Evolutionary conservation across 1,140 invertebrate genomes (phyloP), one percentile per base, ranked within the genome.

Genomic region (Drosophila persimilis): DNA sequence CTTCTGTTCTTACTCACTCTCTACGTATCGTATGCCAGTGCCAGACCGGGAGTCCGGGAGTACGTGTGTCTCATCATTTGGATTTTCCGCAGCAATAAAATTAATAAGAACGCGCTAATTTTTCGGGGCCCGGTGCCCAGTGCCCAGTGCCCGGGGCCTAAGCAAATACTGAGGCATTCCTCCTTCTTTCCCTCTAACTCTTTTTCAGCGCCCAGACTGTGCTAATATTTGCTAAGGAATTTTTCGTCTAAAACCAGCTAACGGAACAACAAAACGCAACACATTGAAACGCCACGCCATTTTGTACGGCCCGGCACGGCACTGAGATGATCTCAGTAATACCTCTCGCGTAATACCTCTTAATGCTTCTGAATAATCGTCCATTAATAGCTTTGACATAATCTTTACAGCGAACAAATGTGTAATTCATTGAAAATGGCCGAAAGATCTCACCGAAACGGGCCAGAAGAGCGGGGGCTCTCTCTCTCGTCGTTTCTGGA

Each of bases 91-190:
- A 73, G 86, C 66, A 81, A 89, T 89, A 89, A 89, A 89, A 89
- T 89, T 89, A 89, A 89, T 89, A 89, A 89, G 86, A 89, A 89
- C 77, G 73, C 80, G 85, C 86, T 89, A 89, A 89, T 89, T 89
- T 85, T 84, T 76, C 74, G 62, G 73, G 78, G 67, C 47, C 66
- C 55, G 8, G 6, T 64, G 51, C 46, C 11, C 31, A 29, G 48
- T 20, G 20, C 20, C 20, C 20, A 20, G 56, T 6, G 56, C 35
- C 54, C 69, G 69, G 56, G 53, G 59, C 80, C 80, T 85, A 85
- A 85, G 80, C 80, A 85, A 85, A 85, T 59, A 84, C 20, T 45
- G 22, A 54, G n/a, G 44, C 31, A 26, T 31, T 60, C 57, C 41
- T 74, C 56, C 71, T 77, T 80, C 81, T 85, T 17, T 22, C 15